Evolutionary conservation across 2,888 invertebrate species (phyloP).

Genomic region (Conus canariensis): DNA sequence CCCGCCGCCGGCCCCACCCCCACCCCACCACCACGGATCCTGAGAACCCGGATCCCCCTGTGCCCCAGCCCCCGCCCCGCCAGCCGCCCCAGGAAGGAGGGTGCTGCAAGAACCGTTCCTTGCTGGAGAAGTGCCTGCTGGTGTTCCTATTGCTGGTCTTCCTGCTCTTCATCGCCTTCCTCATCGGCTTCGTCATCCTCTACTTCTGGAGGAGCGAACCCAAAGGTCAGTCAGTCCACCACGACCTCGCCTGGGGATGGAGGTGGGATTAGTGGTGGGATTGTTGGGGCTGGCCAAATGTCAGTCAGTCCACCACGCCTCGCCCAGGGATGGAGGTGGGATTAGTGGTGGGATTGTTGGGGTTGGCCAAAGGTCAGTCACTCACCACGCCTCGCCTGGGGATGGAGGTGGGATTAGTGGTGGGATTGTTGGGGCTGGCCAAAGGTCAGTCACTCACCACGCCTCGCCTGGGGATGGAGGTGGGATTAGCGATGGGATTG

Average conservation of each 20-base stretch:
- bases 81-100: constrained; percentile 21
- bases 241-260: not conserved
- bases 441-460: too few relatives aligned
- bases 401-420: not conserved
- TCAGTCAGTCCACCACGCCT: too few relatives aligned
- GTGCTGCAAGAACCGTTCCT: constrained; percentile 37
- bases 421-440: too few relatives aligned
- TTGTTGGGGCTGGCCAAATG: too few relatives aligned
- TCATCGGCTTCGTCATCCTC: constrained; percentile 38
- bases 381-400: too few relatives aligned
- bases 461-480: too few relatives aligned
- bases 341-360: not conserved
- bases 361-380: too few relatives aligned
- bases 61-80: not conserved
- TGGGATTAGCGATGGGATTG: not conserved
- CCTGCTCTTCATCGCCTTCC: constrained; percentile 42
- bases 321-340: not conserved
- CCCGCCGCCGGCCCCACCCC: not conserved
- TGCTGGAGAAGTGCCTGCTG: constrained; percentile 37
- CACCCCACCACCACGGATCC: not conserved
- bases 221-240: constrained; percentile 6
- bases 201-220: constrained; percentile 40
- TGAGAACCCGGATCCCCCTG: not conserved
- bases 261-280: not conserved
- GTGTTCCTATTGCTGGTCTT: constrained; percentile 31